phyloP scores from a whole-genome alignment of 2,797 vertebrate genomes.

The Dendrocincla fuliginosa region DNA sequence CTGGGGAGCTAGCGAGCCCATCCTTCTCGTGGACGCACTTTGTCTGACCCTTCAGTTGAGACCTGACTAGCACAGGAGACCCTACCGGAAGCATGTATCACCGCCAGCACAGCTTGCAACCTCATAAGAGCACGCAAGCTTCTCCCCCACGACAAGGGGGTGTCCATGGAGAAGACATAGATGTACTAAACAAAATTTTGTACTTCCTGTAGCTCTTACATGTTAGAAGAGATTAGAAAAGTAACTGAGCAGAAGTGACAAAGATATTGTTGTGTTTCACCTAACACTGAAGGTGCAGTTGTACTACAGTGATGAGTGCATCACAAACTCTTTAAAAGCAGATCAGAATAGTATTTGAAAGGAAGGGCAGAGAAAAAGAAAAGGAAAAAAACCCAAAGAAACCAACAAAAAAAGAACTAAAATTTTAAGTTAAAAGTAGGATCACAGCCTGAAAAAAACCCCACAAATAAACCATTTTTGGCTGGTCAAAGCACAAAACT shows the following conservation, averaged over 20 bases:
- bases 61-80: too few relatives aligned
- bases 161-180: neutral
- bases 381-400: neutral
- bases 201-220: neutral
- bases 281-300: neutral
- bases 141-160: too few relatives aligned
- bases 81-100: too few relatives aligned
- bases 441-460: neutral
- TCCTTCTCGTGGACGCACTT: too few relatives aligned
- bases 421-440: neutral
- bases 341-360: neutral
- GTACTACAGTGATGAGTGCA: neutral
- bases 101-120: too few relatives aligned
- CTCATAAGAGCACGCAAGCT: too few relatives aligned
- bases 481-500: neutral
- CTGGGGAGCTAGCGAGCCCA: too few relatives aligned
- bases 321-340: neutral
- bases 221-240: neutral
- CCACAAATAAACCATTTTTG: neutral
- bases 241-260: neutral
- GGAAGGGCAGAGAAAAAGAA: accelerated
- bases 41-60: too few relatives aligned
- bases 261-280: neutral
- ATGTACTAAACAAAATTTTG: neutral
- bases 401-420: neutral